These are phyloP conservation scores for Dysidea cf. avara DNA, from an alignment of 37 sponge, comb jelly and placozoan species.

Conservation along the genomic window DNA sequence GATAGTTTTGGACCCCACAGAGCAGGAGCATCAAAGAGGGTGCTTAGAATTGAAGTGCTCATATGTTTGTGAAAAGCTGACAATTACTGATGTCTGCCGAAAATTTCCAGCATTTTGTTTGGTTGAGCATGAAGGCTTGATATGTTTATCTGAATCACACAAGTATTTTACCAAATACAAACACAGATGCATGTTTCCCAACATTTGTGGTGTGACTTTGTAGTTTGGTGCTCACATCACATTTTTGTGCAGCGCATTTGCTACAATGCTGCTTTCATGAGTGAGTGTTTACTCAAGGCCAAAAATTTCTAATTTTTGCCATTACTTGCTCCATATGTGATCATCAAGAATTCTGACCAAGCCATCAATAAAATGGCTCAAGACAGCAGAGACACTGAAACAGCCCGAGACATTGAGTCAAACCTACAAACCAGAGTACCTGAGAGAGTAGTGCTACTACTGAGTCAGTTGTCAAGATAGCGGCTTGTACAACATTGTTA, in stretches of 20 bases:
- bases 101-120: too few species aligned
- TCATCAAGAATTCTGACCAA: neutral
- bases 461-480: too few species aligned
- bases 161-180: conserved; percentile 30
- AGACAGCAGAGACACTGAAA: too few species aligned
- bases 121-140: neutral
- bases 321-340: neutral
- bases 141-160: neutral
- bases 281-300: neutral
- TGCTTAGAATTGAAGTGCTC: conserved; percentile 25
- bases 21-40: too few species aligned
- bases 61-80: conserved; percentile 7
- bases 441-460: too few species aligned
- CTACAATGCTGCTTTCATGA: conserved; percentile 5
- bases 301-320: conserved; percentile 15
- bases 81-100: conserved; percentile 3
- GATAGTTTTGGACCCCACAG: neutral
- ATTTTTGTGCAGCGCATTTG: neutral
- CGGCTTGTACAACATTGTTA: too few species aligned
- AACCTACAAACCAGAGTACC: too few species aligned
- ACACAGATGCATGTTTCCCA: conserved; percentile 9
- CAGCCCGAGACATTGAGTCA: too few species aligned
- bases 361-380: too few species aligned
- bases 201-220: neutral
- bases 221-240: conserved; percentile 13